Percentiles rank a stretch among this genome's conserved stretches.
phyloP scores from a whole-genome alignment of 2,113 vertebrate genomes.

The chimpanzee (Pan troglodytes) region NHGRI_mPanTro3-v2.1_pri NC_086015.1:107982001-107982500 shows the following conservation, averaged over 20 bases:
- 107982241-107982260: not conserved
- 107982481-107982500: not conserved
- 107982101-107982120: not conserved
- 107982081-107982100: not conserved
- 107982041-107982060: not conserved
- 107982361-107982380: not conserved
- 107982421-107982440: not conserved
- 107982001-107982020: not conserved
- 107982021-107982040: not conserved
- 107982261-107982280: not conserved
- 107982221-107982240: not conserved
- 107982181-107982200: not conserved
- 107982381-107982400: not conserved
- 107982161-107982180: not conserved
- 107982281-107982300: not conserved
- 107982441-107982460: not conserved
- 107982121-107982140: not conserved
- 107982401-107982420: not conserved
- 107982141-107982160: not conserved
- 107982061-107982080: not conserved
- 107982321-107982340: not conserved
- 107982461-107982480: not conserved
- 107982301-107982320: not conserved
- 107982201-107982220: not conserved
- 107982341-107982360: not conserved